These are phyloP conservation scores for Drosophila insularis DNA, from an alignment of 1,140 invertebrate species.

Conservation along the genomic window DNA sequence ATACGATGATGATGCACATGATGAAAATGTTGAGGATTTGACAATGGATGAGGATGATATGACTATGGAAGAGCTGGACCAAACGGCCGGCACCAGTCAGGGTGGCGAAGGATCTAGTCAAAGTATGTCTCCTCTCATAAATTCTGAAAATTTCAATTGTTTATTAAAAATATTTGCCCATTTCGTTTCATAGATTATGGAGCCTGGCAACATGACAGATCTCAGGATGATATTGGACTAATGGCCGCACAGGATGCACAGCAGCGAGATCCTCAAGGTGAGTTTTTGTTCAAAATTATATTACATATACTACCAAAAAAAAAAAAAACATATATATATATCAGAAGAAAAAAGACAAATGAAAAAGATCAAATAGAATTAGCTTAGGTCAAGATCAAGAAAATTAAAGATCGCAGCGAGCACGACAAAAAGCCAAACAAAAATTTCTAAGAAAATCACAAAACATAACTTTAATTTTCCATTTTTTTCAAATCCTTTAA, in stretches of 20 bases:
- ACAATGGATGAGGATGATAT: slow-evolving; percentile 89
- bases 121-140: slow-evolving; percentile 72
- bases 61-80: slow-evolving; percentile 83
- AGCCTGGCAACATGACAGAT: slow-evolving; percentile 87
- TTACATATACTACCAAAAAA: slow-evolving; percentile 33
- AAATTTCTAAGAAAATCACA: slow-evolving; percentile 53
- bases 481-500: background rate
- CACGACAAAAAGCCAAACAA: slow-evolving; percentile 67
- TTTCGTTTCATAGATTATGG: slow-evolving; percentile 83
- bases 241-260: slow-evolving; percentile 88
- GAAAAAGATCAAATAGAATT: slow-evolving; percentile 70
- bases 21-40: slow-evolving; percentile 92
- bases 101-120: slow-evolving; percentile 85
- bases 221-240: slow-evolving; percentile 88
- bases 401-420: slow-evolving; percentile 37
- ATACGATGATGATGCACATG: slow-evolving; percentile 88
- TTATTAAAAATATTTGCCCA: background rate
- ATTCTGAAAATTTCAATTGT: background rate
- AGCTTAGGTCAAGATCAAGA: slow-evolving; percentile 37
- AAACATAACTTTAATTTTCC: slow-evolving; percentile 11
- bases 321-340: slow-evolving; percentile 23
- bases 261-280: slow-evolving; percentile 91
- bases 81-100: slow-evolving; percentile 84
- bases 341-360: slow-evolving; percentile 69
- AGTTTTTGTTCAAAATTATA: slow-evolving; percentile 82